Percentiles rank a stretch among this genome's conserved stretches.
phyloP scores from a whole-genome alignment of 2,113 vertebrate species.

The Pangasianodon hypophthalmus region DNA sequence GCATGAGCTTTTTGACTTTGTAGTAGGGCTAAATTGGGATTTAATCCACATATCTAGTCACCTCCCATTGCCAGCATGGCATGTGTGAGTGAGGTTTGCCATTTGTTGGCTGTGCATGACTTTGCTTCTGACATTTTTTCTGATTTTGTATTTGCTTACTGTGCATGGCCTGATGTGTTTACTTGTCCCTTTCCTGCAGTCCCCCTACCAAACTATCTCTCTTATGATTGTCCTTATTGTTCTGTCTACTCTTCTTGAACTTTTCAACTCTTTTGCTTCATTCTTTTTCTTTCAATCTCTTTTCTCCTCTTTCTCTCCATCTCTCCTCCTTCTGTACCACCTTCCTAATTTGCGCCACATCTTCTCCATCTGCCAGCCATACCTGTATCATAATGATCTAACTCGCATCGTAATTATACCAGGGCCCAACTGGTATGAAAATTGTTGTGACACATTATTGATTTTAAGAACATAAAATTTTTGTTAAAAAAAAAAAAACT shows the following conservation, averaged over 20 bases:
- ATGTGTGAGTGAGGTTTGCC: conserved; percentile 32
- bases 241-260: neutral
- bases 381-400: neutral
- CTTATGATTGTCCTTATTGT: neutral
- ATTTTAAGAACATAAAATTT: neutral
- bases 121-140: conserved; percentile 15
- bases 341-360: neutral
- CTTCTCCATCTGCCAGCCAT: conserved; percentile 5
- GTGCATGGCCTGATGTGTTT: conserved; percentile 38
- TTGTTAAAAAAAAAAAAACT: neutral
- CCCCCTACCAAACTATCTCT: neutral
- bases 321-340: neutral
- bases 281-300: neutral
- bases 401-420: neutral
- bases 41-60: conserved; percentile 23
- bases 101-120: conserved; percentile 45
- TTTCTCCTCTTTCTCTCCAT: neutral
- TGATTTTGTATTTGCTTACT: conserved; percentile 29
- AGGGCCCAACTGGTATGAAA: neutral
- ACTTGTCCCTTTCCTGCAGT: conserved; percentile 11
- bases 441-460: neutral
- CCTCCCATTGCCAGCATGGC: conserved; percentile 34
- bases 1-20: conserved; percentile 47
- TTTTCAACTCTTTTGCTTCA: neutral
- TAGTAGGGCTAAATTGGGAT: conserved; percentile 35